Base-by-base conservation (phyloP, 2,113 vertebrate species). In the Cephalopterus ornatus region DNA sequence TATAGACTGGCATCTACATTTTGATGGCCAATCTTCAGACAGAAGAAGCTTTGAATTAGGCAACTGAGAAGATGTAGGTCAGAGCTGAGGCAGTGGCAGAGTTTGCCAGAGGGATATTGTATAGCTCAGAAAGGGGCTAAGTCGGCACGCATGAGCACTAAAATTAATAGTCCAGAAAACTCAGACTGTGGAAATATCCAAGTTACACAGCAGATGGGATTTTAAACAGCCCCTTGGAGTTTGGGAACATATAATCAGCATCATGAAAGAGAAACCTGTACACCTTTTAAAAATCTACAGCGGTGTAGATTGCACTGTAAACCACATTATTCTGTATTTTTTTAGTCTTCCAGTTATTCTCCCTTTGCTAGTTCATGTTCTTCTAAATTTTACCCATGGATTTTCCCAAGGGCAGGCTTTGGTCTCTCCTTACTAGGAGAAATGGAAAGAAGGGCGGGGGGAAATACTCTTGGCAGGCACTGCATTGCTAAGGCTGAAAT, bases 341-440 rank as follows among this genome's bases (percentile, higher is more conserved):
- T 67, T 42, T 75, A 75, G 53, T 42, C 73, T 93, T 92, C 47
- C 55, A 91, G 68, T 95, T 92, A 65, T 50, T 88, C 74, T 96
- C n/a, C 68, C 30, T 90, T 74, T 71, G 32, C 82, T 83, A 70
- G 56, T 76, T 94, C 56, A 67, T 30, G 33, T 92, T 94, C 56
- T 96, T 91, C 66, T 88, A 46, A 92, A 81, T 93, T 78, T 58
- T 47, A 73, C 52, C 46, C 9, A 24, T 50, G 14, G 81, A 37
- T 76, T 96, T 96, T 79, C 90, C 88, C 5, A 3, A 80, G 55
- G 92, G 53, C 76, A 61, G 56, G 47, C 68, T 97, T 98, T 91
- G 76, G 77, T 95, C 49, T 97, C 42, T 91, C 78, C 50, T 88
- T 91, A 68, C 50, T 66, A 55, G 44, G 50, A 94, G 66, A 82